Evolutionary conservation across 1,140 invertebrate species (phyloP).

Genomic region (Sesamia nonagrioides): DNA sequence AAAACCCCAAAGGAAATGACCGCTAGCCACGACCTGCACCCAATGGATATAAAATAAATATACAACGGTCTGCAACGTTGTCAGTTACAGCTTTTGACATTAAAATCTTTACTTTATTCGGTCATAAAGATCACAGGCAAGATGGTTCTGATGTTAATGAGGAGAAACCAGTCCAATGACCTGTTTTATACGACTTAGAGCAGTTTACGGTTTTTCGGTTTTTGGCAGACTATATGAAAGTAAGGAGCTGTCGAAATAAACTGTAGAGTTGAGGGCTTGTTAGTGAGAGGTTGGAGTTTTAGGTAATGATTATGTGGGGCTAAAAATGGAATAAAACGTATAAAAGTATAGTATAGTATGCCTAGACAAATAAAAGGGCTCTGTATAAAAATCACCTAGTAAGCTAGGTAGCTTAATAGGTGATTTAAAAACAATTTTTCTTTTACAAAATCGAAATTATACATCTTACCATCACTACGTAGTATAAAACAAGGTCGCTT

Average conservation of each 20-base stretch:
- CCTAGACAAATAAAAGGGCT: no score
- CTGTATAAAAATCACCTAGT: no score
- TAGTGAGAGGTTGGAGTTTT: background rate
- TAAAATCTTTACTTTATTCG: conserved; percentile 7
- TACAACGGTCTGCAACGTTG: background rate
- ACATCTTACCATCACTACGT: no score
- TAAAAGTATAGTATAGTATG: background rate
- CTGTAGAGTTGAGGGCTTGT: conserved; percentile 3
- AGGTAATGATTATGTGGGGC: background rate
- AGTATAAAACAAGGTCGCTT: no score
- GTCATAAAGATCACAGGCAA: background rate
- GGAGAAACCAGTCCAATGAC: background rate
- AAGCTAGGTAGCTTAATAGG: no score
- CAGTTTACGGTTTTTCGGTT: conserved; percentile 11
- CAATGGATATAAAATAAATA: background rate
- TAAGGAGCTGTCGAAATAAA: background rate
- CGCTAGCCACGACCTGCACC: background rate
- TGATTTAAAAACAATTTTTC: no score
- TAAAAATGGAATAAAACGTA: background rate
- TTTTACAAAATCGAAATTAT: no score
- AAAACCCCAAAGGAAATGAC: background rate
- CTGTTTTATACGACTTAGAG: background rate
- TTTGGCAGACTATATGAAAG: background rate
- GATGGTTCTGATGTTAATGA: conserved; percentile 7
- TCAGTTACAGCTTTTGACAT: background rate